Base-by-base conservation (phyloP, 2,888 invertebrate species). In the Catocala nupta region DNA sequence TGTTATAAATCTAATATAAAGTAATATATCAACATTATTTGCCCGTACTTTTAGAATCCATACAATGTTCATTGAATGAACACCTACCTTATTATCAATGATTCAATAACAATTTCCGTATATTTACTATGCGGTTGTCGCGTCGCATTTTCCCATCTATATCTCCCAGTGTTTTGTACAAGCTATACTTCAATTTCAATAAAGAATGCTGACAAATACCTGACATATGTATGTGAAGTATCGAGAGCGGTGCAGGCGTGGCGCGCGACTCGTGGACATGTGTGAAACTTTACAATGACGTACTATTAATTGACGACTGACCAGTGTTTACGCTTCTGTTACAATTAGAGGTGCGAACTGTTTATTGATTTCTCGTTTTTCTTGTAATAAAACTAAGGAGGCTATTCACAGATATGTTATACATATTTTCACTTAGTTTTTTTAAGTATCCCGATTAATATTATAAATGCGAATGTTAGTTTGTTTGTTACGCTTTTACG, bases 301-400 rank as follows among this genome's bases (percentile, higher is more conserved):
- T 77, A 68, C 58, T 69, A 72, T 73, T 77, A 73, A 81, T 80
- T 81, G 74, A 71, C 72, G 72, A 75, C 72, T 71, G 65, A 68
- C 47, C 33, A 13, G 56, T 60, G 64, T 72, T 61, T 67, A 68
- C 65, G 47, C 55, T 65, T 54, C 62, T 59, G 52, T 60, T 63
- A 64, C 68, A 68, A 73, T 71, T 71, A 64, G 50, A 78, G 71
- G 80, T 81, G 78, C 70, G 67, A 78, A 75, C 11, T 39, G 13
- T 51, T 44, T 36, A 60, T 60, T 60, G 45, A 53, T 36, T n/a
- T 33, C 36, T 44, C n/a, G 43, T 11, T 25, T 25, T 48, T 25
- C 49, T 49, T 34, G 33, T 49, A 34, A 49, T 34, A 25, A 11
- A 25, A 49, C 49, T 34, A 34, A 49, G 6, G 34, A 34, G 33